A percentile compares a stretch with the other conserved stretches of the same genome.
Evolutionary conservation across 2,113 vertebrate species (phyloP).

Genomic region (Apteryx mantelli): DNA sequence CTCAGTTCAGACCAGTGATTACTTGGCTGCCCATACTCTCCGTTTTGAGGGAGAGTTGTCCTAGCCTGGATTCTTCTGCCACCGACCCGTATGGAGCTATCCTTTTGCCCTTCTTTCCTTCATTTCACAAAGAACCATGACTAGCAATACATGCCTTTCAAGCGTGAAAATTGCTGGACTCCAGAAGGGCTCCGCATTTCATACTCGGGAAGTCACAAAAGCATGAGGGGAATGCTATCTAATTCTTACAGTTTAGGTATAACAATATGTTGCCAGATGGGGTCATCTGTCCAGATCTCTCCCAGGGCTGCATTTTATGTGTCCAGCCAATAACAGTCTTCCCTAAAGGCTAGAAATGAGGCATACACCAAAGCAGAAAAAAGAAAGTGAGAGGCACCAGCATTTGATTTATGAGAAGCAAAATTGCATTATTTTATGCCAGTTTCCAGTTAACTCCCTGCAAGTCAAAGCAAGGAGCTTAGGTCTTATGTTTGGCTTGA

Average conservation of each 20-base stretch:
- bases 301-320: neutral
- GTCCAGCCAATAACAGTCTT: neutral
- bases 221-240: neutral
- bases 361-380: neutral
- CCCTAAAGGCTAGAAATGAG: neutral
- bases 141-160: neutral
- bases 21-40: neutral
- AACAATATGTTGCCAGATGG: neutral
- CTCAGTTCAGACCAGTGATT: neutral
- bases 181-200: neutral
- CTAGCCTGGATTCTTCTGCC: neutral
- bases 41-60: neutral
- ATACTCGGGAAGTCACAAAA: neutral
- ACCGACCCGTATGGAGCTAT: neutral
- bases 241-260: conserved; percentile 21
- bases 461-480: neutral
- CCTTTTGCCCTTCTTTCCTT: neutral
- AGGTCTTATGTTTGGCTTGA: neutral
- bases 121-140: neutral
- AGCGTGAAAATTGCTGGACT: conserved; percentile 31
- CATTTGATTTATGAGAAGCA: neutral
- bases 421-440: neutral
- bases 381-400: neutral
- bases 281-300: neutral
- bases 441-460: neutral